Evolutionary conservation across 1,140 invertebrate species (phyloP).

Genomic region (Heliconius hewitsoni): DNA sequence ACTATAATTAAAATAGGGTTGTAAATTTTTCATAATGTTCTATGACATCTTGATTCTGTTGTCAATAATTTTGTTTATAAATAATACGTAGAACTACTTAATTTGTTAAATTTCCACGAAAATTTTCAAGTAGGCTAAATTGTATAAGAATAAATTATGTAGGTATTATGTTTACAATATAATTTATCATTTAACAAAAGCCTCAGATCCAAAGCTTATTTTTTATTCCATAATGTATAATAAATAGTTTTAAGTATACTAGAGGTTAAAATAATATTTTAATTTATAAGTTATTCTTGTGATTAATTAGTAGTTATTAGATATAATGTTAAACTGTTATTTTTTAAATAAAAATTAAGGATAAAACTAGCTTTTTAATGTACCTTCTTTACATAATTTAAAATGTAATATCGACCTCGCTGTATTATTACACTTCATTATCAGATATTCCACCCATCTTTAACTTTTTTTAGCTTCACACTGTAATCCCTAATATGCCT

Average conservation of each 20-base stretch:
- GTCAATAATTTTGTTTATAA: background rate
- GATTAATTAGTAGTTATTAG: slow-evolving; percentile 53
- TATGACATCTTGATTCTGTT: background rate
- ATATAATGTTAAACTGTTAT: slow-evolving; percentile 51
- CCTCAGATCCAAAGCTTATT: slow-evolving; percentile 49
- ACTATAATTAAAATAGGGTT: too few relatives aligned
- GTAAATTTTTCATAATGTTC: background rate
- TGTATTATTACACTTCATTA: too few relatives aligned
- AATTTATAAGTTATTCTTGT: slow-evolving; percentile 66
- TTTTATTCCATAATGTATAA: slow-evolving; percentile 34
- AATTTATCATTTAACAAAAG: slow-evolving; percentile 23
- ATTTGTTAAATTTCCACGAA: background rate
- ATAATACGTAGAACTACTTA: background rate
- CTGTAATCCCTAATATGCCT: too few relatives aligned
- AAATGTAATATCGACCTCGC: background rate
- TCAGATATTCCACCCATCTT: too few relatives aligned
- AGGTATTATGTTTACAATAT: background rate
- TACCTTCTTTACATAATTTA: background rate
- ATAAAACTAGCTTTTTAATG: background rate
- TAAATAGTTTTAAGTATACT: slow-evolving; percentile 31
- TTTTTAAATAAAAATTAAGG: slow-evolving; percentile 45
- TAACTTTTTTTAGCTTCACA: too few relatives aligned
- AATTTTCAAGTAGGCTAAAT: background rate
- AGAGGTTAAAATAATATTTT: slow-evolving; percentile 47
- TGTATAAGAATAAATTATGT: background rate